Evolutionary conservation across 2,797 vertebrate species (phyloP), one percentile per base, ranked within the genome.

Genomic region (Sebastes iracundus): DNA sequence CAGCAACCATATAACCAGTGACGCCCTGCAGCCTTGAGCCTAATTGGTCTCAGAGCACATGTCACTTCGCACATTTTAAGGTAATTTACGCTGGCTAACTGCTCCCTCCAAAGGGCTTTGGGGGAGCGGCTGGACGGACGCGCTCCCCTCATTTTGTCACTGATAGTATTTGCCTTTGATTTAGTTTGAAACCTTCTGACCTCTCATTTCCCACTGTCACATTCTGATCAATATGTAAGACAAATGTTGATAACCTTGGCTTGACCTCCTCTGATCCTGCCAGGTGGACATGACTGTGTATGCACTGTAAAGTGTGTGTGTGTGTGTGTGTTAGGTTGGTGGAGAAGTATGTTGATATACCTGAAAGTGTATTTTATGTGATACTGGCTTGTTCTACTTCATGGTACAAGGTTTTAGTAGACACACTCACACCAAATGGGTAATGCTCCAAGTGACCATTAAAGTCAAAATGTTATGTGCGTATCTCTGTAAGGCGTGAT

Each of bases 221-320:
- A 53, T 80, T 90, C 74, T 87, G 88, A 95, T 95, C 94, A 93
- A 94, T 94, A 91, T 77, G 75, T 82, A 83, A 93, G 90, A 93
- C 87, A 93, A 92, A 93, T 91, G 90, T 88, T 83, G 77, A 80
- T 87, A 85, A 91, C 92, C 91, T 90, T 83, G 75, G 59, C 22
- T 55, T 90, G 87, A 90, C 88, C 90, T 79, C 55, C 68, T 75
- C 49, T 61, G 67, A 78, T 86, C 67, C 60, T 35, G 61, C 75
- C 58, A 77, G 59, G 42, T 66, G 46, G 62, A 77, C 32, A 61
- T 33, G 38, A 22, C 53, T 59, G 42, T 33, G 32, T 33, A 33
- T 71, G 3, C 23, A 6, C 30, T 73, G 33, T 27, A 59, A 38
- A 46, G 23, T 61, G 25, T 74, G 64, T 63, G 64, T 61, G 23